Conservation (phyloP, 2,113 vertebrate species). For the Xiphias gladius region DNA sequence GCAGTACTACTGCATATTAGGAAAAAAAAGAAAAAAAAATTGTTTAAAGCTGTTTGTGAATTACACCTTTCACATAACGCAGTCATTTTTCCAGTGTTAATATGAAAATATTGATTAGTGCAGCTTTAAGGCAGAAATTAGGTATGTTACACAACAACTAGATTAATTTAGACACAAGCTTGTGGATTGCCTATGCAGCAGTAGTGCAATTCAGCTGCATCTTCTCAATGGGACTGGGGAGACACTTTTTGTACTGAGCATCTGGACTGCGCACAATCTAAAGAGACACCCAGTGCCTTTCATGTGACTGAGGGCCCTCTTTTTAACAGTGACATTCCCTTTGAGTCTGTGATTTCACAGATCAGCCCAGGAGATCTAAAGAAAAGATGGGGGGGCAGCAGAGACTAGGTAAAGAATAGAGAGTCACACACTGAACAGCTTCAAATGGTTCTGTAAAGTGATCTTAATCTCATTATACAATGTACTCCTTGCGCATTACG, state of each 20-base stretch:
- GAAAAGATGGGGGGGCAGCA: constrained; percentile 7
- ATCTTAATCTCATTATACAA: constrained; percentile 33
- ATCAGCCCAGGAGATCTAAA: constrained; percentile 63
- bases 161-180: constrained; percentile 2
- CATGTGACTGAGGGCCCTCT: constrained; percentile 66
- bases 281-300: constrained; percentile 63
- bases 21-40: too few relatives aligned
- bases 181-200: constrained; percentile 7
- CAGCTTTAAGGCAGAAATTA: constrained; percentile 19
- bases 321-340: constrained; percentile 83
- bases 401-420: constrained; percentile 15
- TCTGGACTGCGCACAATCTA: constrained; percentile 38
- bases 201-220: constrained; percentile 11
- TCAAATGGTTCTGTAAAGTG: constrained; percentile 28
- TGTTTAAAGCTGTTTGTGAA: too few relatives aligned
- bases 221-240: constrained; percentile 1
- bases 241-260: constrained; percentile 21
- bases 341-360: constrained; percentile 71
- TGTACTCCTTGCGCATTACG: background rate
- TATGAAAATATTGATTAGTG: background rate
- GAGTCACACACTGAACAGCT: constrained; percentile 28
- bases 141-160: background rate
- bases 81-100: background rate
- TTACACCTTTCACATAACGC: too few relatives aligned
- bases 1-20: too few relatives aligned